phyloP scores from a whole-genome alignment of 2,113 vertebrate genomes.

The Tylochromis polylepis region DNA sequence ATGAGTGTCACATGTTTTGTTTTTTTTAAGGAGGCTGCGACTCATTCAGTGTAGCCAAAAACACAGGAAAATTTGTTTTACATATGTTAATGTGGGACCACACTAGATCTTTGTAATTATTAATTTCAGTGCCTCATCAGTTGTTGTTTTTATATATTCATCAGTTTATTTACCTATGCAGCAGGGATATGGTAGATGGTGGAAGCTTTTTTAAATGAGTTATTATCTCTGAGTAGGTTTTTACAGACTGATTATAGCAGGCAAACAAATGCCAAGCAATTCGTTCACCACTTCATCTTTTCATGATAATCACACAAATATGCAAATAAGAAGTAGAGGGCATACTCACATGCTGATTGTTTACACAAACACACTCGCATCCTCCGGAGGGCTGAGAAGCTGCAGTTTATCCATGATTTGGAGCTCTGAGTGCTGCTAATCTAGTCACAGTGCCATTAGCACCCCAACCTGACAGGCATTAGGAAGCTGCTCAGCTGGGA shows the following conservation, averaged over 20 bases:
- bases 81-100: no score
- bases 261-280: neutral
- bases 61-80: neutral
- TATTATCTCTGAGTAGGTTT: neutral
- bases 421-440: constrained; percentile 57
- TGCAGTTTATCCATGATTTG: constrained; percentile 11
- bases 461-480: constrained; percentile 47
- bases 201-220: neutral
- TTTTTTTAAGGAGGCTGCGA: neutral
- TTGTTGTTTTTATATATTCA: neutral
- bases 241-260: neutral
- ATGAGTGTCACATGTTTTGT: neutral
- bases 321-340: neutral
- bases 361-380: constrained; percentile 12
- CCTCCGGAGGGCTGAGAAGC: constrained; percentile 12
- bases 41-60: neutral
- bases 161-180: neutral
- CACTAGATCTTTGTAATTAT: neutral
- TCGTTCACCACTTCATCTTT: neutral
- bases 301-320: neutral
- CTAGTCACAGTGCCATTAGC: constrained; percentile 61
- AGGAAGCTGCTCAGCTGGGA: constrained; percentile 35
- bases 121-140: rapidly evolving
- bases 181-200: neutral
- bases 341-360: neutral